Evolutionary conservation across 2,113 vertebrate genomes (phyloP).

Genomic region (Urocolius indicus): DNA sequence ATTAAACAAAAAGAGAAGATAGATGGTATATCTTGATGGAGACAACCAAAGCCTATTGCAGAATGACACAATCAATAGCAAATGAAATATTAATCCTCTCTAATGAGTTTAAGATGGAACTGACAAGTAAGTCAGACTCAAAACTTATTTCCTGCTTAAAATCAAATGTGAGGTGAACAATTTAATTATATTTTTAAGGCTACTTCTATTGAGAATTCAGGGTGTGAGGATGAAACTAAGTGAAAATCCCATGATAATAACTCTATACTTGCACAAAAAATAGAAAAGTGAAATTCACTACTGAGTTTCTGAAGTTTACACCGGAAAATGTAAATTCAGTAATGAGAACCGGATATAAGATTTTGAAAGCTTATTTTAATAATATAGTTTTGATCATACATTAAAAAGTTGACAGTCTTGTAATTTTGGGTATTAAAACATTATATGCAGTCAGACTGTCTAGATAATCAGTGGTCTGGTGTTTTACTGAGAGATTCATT

Average conservation of each 20-base stretch:
- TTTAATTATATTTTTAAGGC: background rate
- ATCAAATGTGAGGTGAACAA: accelerated
- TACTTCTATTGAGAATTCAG: accelerated
- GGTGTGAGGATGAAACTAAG: background rate
- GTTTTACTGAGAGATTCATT: background rate
- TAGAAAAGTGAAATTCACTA: background rate
- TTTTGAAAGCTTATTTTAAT: background rate
- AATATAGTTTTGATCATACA: background rate
- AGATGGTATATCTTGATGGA: background rate
- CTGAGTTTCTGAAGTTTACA: background rate
- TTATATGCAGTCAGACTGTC: accelerated
- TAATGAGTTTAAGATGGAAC: constrained; percentile 7
- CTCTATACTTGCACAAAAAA: background rate
- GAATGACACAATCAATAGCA: background rate
- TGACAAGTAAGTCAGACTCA: background rate
- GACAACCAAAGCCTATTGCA: background rate
- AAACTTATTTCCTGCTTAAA: background rate
- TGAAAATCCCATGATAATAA: background rate
- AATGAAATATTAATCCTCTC: background rate
- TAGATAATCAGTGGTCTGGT: background rate
- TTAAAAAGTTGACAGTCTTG: background rate
- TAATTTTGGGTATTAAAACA: background rate
- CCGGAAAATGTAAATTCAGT: background rate
- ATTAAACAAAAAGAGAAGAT: background rate
- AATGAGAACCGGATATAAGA: background rate